Percentiles rank a stretch among this genome's conserved stretches.
These are phyloP conservation scores for Isoperla grammatica DNA, from an alignment of 2,888 invertebrate genomes.

Conservation along the genomic window DNA sequence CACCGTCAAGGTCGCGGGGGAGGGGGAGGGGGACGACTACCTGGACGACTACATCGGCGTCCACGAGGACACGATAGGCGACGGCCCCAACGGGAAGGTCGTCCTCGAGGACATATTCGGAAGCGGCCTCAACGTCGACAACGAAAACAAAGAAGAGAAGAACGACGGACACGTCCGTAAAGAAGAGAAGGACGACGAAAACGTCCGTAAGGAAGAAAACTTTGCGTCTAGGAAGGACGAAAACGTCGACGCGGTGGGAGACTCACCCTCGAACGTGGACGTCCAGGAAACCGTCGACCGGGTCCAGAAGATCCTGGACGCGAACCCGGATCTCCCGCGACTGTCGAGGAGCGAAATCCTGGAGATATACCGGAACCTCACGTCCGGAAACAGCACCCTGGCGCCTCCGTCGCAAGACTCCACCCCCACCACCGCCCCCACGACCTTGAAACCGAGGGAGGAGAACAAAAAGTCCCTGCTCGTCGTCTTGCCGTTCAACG, in stretches of 20 bases:
- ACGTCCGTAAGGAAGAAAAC: no score
- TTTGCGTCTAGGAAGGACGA: neutral
- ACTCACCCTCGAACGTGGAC: constrained; percentile 40
- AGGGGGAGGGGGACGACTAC: neutral
- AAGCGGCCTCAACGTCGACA: no score
- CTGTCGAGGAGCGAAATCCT: constrained; percentile 60
- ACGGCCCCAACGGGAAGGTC: no score
- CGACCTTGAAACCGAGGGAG: constrained; percentile 37
- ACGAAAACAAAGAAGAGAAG: no score
- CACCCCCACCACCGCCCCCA: neutral
- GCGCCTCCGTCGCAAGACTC: neutral
- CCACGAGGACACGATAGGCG: neutral
- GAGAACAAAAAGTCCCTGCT: constrained; percentile 52
- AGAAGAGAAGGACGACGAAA: no score
- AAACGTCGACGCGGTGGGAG: neutral
- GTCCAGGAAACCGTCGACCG: constrained; percentile 60
- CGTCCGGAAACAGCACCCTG: constrained; percentile 32
- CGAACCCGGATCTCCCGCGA: constrained; percentile 57
- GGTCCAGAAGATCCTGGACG: constrained; percentile 58
- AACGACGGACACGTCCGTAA: no score
- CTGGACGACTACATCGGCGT: constrained; percentile 1
- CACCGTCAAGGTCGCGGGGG: no score
- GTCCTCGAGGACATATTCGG: no score
- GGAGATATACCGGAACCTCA: constrained; percentile 60
- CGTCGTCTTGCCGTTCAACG: constrained; percentile 61